These are phyloP conservation scores for Campylomormyrus numenius DNA, from an alignment of 2,113 vertebrate species.

Conservation along the genomic window DNA sequence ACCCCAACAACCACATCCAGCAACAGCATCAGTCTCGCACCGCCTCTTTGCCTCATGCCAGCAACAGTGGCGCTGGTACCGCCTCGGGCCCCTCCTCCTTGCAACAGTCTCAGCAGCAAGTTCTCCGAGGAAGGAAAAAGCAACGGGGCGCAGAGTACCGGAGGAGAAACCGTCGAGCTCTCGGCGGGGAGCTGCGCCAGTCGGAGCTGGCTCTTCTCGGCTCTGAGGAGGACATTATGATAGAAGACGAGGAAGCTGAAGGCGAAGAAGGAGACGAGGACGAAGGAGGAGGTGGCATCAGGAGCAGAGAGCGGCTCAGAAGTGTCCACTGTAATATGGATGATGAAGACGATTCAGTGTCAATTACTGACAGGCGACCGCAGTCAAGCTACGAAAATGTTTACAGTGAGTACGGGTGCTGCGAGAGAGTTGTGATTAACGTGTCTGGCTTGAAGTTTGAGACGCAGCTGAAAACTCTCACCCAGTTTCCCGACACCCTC, in stretches of 20 bases:
- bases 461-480: constrained; percentile 88
- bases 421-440: constrained; percentile 93
- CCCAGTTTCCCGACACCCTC: constrained; percentile 92
- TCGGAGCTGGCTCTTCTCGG: constrained; percentile 88
- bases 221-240: constrained; percentile 88
- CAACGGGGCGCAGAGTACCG: constrained; percentile 60
- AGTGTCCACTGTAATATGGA: constrained; percentile 70
- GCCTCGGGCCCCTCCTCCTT: constrained; percentile 56
- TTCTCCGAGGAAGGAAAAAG: constrained; percentile 61
- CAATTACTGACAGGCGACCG: constrained; percentile 72
- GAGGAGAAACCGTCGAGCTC: constrained; percentile 55
- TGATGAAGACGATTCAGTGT: constrained; percentile 75
- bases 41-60: constrained; percentile 57
- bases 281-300: constrained; percentile 45
- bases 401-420: constrained; percentile 83
- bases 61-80: constrained; percentile 57
- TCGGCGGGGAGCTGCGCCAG: constrained; percentile 75
- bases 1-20: constrained; percentile 62
- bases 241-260: constrained; percentile 73
- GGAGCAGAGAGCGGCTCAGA: constrained; percentile 51
- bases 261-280: constrained; percentile 76
- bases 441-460: constrained; percentile 93
- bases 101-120: constrained; percentile 48
- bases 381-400: constrained; percentile 76
- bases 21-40: constrained; percentile 69